Base-by-base conservation (phyloP, 2,797 vertebrate species). In the Poecilia picta region DNA sequence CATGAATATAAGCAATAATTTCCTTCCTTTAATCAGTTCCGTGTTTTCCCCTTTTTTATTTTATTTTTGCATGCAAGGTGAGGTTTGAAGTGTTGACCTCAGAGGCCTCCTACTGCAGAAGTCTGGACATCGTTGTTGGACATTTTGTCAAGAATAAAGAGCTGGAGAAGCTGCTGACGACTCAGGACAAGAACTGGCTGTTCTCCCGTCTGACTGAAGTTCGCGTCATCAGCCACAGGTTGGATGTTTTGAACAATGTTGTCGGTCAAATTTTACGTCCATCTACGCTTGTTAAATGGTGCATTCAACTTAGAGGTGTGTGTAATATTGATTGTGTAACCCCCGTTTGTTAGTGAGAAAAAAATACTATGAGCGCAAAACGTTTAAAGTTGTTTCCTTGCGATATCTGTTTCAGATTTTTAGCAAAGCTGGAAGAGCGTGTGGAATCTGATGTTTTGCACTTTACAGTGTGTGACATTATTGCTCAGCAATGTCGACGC, bases 31-130 rank as follows among this genome's bases (percentile, higher is more conserved):
- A 13, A 68, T 2, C n/a, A 36, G 4, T 28, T 83, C 46, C 45
- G 0, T 49, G 3, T 53, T 25, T 25, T 5, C 23, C 23, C 45
- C 1, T 47, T 25, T 70, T 59, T 8, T 62, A 5, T 23, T 41
- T 25, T 73, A 3, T 13, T 51, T 78, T 72, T 81, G 20, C 11
- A 49, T 53, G 76, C 11, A 80, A 99, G 98, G 97, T 97, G 83
- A 97, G 98, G 78, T 99, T 99, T 91, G 98, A 99, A 89, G 93
- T 99, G 18, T 96, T 99, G 64, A 97, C 97, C 51, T 99, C 98
- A 0, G 98, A 99, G 87, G 97, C 98, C 0, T 99, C 98, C 0
- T 99, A 99, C 92, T 95, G 97, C 85, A 95, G 97, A 80, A 99
- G 98, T 90, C 89, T 99, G 73, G 97, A 99, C 1, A 97, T 99